Percentiles rank a stretch among this genome's conserved stretches.
phyloP scores from a whole-genome alignment of 2,888 invertebrate genomes.

The Mesochorus sp. region DNA sequence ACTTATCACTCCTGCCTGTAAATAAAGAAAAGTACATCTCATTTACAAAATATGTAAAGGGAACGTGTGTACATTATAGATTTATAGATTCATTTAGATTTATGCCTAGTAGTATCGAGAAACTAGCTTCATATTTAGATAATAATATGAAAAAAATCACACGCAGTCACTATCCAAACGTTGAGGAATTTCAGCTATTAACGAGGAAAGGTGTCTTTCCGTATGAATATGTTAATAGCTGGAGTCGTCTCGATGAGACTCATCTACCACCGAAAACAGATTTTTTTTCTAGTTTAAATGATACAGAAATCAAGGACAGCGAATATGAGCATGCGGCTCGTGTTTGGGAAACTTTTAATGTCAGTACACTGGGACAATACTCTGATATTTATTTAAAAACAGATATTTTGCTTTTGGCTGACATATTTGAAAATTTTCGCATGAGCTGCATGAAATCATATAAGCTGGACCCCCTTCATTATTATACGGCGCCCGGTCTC shows the following conservation, averaged over 20 bases:
- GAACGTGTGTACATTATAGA: constrained; percentile 52
- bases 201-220: constrained; percentile 71
- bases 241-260: constrained; percentile 33
- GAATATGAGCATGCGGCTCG: constrained; percentile 41
- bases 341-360: constrained; percentile 69
- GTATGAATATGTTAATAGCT: constrained; percentile 71
- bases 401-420: constrained; percentile 70
- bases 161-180: constrained; percentile 4
- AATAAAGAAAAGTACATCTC: constrained; percentile 74
- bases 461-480: too few species aligned
- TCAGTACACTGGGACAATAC: constrained; percentile 69
- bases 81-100: constrained; percentile 73
- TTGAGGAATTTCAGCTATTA: constrained; percentile 51
- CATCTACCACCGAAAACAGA: constrained; percentile 47
- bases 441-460: too few species aligned
- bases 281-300: constrained; percentile 65
- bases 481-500: too few species aligned
- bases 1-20: constrained; percentile 66
- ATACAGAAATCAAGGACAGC: constrained; percentile 27
- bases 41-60: constrained; percentile 65
- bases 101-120: constrained; percentile 67
- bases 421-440: constrained; percentile 75
- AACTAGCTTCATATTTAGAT: constrained; percentile 64
- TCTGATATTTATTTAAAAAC: constrained; percentile 63
- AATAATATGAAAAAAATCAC: constrained; percentile 33